phyloP scores from a whole-genome alignment of 2,888 invertebrate genomes.

The Watsonalla binaria region DNA sequence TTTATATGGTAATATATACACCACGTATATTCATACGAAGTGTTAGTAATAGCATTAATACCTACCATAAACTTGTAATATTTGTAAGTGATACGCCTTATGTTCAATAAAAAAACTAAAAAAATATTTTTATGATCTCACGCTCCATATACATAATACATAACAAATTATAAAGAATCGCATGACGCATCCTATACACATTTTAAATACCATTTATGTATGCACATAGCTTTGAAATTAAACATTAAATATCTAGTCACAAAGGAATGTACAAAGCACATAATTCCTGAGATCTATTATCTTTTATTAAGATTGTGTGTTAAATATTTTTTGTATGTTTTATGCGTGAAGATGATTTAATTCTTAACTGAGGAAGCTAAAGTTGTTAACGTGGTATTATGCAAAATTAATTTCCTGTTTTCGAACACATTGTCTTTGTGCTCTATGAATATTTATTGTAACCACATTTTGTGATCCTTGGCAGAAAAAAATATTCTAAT shows the following conservation, averaged over 20 bases:
- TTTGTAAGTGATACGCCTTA: background rate
- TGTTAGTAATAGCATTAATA: background rate
- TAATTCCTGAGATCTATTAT: background rate
- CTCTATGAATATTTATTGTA: constrained; percentile 12
- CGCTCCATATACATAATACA: background rate
- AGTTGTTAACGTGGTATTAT: constrained; percentile 32
- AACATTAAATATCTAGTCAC: background rate
- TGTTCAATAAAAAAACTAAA: background rate
- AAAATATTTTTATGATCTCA: background rate
- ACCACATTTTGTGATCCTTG: constrained; percentile 9
- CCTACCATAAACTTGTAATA: background rate
- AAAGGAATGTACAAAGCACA: background rate
- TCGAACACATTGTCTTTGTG: constrained; percentile 22
- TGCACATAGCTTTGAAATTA: background rate
- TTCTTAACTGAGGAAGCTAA: constrained; percentile 31
- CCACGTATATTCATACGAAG: no score
- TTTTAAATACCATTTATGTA: background rate
- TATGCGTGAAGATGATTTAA: constrained; percentile 20
- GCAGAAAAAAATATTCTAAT: constrained; percentile 8
- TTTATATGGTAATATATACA: no score
- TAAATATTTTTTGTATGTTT: background rate
- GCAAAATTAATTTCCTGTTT: constrained; percentile 35
- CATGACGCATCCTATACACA: background rate
- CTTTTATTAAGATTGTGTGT: background rate
- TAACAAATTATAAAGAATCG: background rate